Evolutionary conservation across 2,888 invertebrate species (phyloP).

Genomic region (Tyria jacobaeae): DNA sequence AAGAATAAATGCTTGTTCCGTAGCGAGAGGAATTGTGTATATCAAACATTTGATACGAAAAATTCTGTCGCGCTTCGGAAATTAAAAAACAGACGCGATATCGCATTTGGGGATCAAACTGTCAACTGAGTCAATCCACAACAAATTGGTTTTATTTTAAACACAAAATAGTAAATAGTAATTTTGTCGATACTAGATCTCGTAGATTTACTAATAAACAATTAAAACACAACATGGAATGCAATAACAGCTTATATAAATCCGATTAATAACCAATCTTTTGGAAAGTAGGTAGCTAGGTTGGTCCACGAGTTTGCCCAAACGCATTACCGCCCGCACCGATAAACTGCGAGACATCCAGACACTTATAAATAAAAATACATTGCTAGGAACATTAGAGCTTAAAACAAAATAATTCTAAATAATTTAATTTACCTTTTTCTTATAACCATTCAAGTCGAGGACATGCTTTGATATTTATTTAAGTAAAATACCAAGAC

Average conservation of each 20-base stretch:
- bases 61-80: conserved; percentile 61
- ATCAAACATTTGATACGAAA: conserved; percentile 27
- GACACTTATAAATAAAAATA: conserved; percentile 68
- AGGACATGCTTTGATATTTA: conserved; percentile 11
- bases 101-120: conserved; percentile 24
- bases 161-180: neutral
- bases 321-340: conserved; percentile 35
- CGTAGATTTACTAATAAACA: conserved; percentile 1
- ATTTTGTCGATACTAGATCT: neutral
- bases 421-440: conserved; percentile 67
- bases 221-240: conserved; percentile 9
- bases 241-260: conserved; percentile 7
- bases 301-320: conserved; percentile 16
- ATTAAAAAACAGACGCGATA: conserved; percentile 37
- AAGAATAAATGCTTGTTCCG: conserved; percentile 76
- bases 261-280: neutral
- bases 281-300: conserved; percentile 4
- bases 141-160: neutral
- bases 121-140: conserved; percentile 4
- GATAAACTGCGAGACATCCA: conserved; percentile 30
- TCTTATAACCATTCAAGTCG: conserved; percentile 14
- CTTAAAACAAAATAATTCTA: conserved; percentile 78
- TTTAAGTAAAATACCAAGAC: conserved; percentile 2
- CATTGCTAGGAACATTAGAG: conserved; percentile 83
- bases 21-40: conserved; percentile 56